A percentile compares a stretch with the other conserved stretches of the same genome.
Evolutionary conservation across 2,888 invertebrate species (phyloP).

Genomic region (Drosophila fulvimacula): DNA sequence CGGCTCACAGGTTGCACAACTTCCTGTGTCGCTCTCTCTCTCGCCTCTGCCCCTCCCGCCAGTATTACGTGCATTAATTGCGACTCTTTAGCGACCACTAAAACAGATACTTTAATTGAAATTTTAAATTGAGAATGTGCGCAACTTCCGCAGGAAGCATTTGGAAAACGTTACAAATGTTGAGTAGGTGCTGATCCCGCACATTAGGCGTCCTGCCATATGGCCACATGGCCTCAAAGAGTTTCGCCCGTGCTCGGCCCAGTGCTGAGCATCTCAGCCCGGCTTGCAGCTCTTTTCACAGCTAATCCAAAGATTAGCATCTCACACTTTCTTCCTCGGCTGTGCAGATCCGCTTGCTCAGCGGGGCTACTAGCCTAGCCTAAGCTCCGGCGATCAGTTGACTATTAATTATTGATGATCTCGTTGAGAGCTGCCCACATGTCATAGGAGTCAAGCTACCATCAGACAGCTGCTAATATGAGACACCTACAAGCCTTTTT

Average conservation of each 20-base stretch:
- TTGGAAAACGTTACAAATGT: conserved; percentile 59
- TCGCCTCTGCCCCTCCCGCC: conserved; percentile 20
- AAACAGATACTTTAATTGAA: conserved; percentile 61
- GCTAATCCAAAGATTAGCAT: conserved; percentile 6
- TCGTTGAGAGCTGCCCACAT: conserved; percentile 8
- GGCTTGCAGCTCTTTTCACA: conserved; percentile 7
- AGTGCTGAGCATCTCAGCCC: conserved; percentile 5
- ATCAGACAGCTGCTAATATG: conserved; percentile 15
- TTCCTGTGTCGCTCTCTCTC: conserved; percentile 52
- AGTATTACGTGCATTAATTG: conserved; percentile 57
- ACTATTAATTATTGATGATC: conserved; percentile 6
- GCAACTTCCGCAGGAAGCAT: conserved; percentile 72
- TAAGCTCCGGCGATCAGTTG: conserved; percentile 2
- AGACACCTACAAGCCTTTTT: neutral
- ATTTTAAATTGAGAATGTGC: conserved; percentile 57
- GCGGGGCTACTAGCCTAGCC: neutral
- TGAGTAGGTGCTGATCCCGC: conserved; percentile 55
- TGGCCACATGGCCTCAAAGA: conserved; percentile 27
- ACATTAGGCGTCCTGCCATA: conserved; percentile 52
- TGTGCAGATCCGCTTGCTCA: neutral
- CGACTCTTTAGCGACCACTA: conserved; percentile 68
- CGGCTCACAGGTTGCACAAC: conserved; percentile 52
- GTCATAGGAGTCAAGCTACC: conserved; percentile 10
- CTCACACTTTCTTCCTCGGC: neutral
- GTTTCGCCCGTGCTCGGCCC: conserved; percentile 4